Conservation (phyloP, 2,888 invertebrate genomes). For the Hydriomena furcata region DNA sequence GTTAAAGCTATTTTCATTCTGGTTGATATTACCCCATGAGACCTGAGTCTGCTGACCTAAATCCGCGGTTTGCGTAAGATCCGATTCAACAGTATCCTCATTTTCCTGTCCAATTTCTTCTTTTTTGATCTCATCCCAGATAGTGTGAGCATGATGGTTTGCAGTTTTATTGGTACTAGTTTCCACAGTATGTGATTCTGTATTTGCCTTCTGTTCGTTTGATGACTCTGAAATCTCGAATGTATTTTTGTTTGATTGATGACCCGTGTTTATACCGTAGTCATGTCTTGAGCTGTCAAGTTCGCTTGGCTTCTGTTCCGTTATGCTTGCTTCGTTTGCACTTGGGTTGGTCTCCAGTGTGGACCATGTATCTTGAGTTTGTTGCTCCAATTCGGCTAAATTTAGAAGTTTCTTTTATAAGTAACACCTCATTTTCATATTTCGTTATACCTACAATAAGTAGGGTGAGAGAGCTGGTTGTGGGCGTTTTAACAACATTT, state of each 20-base stretch:
- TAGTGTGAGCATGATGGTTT: slow-evolving; percentile 17
- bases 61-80: slow-evolving; percentile 21
- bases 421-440: not conserved
- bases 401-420: slow-evolving; percentile 34
- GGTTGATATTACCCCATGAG: slow-evolving; percentile 26
- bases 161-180: slow-evolving; percentile 9
- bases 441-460: no score
- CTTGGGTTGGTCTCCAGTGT: slow-evolving; percentile 23
- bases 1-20: slow-evolving; percentile 18
- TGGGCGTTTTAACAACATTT: no score
- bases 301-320: slow-evolving; percentile 19
- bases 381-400: slow-evolving; percentile 41
- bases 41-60: slow-evolving; percentile 34
- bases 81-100: slow-evolving; percentile 17
- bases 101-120: slow-evolving; percentile 22
- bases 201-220: slow-evolving; percentile 1
- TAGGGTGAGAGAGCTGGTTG: no score
- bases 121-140: slow-evolving; percentile 24
- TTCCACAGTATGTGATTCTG: slow-evolving; percentile 19
- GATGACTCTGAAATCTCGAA: slow-evolving; percentile 16
- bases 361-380: slow-evolving; percentile 35
- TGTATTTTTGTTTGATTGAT: slow-evolving; percentile 17
- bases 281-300: slow-evolving; percentile 14
- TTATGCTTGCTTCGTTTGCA: slow-evolving; percentile 18
- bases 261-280: slow-evolving; percentile 6